A percentile compares a stretch with the other conserved stretches of the same genome.
Evolutionary conservation across 2,888 invertebrate species (phyloP).

Genomic region (Eledona agricola): DNA sequence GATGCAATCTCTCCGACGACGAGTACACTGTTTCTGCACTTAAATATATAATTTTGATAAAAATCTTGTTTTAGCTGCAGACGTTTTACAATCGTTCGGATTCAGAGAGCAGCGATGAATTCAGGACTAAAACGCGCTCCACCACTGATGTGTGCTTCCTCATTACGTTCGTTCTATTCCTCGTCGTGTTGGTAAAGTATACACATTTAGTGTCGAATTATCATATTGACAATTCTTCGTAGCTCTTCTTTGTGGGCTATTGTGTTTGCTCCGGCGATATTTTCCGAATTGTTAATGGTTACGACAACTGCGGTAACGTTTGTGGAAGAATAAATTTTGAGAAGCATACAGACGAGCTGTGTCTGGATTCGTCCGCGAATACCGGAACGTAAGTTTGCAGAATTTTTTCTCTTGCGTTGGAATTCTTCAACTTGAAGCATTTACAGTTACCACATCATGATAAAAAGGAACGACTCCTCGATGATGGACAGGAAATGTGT

Average conservation of each 20-base stretch:
- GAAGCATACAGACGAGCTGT: constrained; percentile 53
- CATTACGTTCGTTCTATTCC: constrained; percentile 65
- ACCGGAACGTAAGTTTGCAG: constrained; percentile 54
- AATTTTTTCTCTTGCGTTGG: constrained; percentile 8
- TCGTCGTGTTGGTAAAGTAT: constrained; percentile 66
- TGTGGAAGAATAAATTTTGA: constrained; percentile 66
- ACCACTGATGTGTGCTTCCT: constrained; percentile 67
- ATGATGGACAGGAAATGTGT: constrained; percentile 56
- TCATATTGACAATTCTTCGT: constrained; percentile 29
- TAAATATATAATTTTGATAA: constrained; percentile 3
- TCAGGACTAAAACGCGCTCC: constrained; percentile 37
- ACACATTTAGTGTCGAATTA: constrained; percentile 8
- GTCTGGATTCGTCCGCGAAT: constrained; percentile 63
- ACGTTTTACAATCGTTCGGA: constrained; percentile 33
- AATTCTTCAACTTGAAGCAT: constrained; percentile 39
- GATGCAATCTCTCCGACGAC: no score
- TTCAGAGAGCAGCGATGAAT: constrained; percentile 41
- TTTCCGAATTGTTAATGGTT: constrained; percentile 68
- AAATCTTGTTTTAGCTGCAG: constrained; percentile 37
- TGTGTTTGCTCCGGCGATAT: constrained; percentile 67
- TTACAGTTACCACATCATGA: constrained; percentile 46
- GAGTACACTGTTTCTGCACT: constrained; percentile 1
- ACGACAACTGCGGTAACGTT: constrained; percentile 72
- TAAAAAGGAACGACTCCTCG: constrained; percentile 37
- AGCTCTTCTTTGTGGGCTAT: constrained; percentile 54